Base-by-base conservation (phyloP, 2,888 invertebrate genomes). In the Timandra comae region DNA sequence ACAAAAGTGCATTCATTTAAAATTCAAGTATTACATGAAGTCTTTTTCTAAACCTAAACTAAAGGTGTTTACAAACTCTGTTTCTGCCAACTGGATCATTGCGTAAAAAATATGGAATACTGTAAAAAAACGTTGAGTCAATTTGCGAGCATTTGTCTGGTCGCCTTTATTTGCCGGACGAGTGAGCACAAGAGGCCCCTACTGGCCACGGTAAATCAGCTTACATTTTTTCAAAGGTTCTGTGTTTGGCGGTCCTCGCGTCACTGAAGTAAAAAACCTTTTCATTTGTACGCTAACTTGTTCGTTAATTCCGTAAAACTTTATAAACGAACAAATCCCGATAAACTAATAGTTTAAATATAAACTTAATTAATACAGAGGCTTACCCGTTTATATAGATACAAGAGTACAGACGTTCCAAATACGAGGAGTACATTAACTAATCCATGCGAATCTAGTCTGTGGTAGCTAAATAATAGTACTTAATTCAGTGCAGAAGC, bases 91-190 rank as follows among this genome's bases (percentile, higher is more conserved):
- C 58, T 59, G 49, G 52, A 49, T 27, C 35, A 32, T 65, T 64
- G 49, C 52, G 56, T 58, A 62, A 70, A 65, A 76, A 76, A 71
- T 75, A 74, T 76, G 68, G 69, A 66, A 67, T 73, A 74, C 71
- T 65, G 73, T 76, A 72, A 75, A 76, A n/a, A 79, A 80, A 77
- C 71, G 76, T 81, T 64, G 73, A 81, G 79, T 81, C 80, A 81
- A 84, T 84, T 82, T 82, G 75, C 66, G 68, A 78, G 73, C 79
- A 81, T 82, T 82, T 81, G 80, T 81, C 81, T 80, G 78, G 78
- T 75, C 72, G 78, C 78, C 77, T 82, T 81, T 82, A 80, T 81
- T 84, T 84, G 76, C 72, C 78, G 79, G 79, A 62, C 72, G 77
- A 75, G 67, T 61, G 78, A 56, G 51, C 71, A 66, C 69, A 64